phyloP scores from a whole-genome alignment of 2,113 vertebrate genomes.

The Choloepus hoffmanni region DNA sequence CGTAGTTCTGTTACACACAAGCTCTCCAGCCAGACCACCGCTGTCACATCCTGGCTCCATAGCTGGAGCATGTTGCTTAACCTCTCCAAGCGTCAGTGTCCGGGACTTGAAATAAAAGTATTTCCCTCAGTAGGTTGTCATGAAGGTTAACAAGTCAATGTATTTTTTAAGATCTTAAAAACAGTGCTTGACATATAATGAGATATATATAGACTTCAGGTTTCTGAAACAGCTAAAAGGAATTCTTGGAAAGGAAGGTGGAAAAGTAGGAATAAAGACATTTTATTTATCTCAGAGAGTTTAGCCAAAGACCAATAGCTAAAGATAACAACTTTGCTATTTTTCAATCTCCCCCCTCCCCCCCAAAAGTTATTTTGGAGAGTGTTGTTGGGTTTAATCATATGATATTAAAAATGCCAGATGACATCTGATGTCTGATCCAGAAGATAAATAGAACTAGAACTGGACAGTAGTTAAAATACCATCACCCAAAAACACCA shows the following conservation, averaged over 20 bases:
- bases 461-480: constrained; percentile 24
- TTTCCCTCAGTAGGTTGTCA: neutral
- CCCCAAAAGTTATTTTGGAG: constrained; percentile 33
- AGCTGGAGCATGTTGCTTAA: neutral
- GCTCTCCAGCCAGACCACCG: neutral
- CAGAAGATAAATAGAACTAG: constrained; percentile 29
- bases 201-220: neutral
- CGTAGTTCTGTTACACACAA: neutral
- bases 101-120: neutral
- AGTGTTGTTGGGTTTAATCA: neutral
- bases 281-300: constrained; percentile 22
- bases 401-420: constrained; percentile 21
- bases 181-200: neutral
- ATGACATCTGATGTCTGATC: neutral
- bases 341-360: neutral
- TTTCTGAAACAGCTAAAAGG: neutral
- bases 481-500: neutral
- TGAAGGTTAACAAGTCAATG: neutral
- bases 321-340: neutral
- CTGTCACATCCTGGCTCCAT: neutral
- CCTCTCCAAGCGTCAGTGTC: neutral
- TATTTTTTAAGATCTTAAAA: neutral
- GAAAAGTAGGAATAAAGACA: neutral
- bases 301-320: neutral
- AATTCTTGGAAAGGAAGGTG: neutral